Base-by-base conservation (phyloP, 2,113 vertebrate genomes). In the Paedocypris sp. region DNA sequence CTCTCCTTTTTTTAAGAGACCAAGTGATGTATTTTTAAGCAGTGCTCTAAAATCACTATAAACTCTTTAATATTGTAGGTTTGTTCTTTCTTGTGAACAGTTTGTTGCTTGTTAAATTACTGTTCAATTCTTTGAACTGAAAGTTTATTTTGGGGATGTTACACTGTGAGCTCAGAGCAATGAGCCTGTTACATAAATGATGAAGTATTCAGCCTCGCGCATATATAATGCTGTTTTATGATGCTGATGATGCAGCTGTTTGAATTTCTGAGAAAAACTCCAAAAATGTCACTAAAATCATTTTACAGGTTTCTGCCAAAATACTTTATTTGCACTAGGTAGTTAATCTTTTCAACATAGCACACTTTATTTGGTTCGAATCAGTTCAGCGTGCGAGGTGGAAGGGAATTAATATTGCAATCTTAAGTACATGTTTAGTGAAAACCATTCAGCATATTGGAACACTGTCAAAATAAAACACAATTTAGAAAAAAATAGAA, bases 141-240 rank as follows among this genome's bases (percentile, higher is more conserved):
- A 11, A n/a, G 23, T 57, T 29, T 23, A 15, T 18, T 53, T 3
- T 26, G 35, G 28, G 4, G 15, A 31, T 45, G 6, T 32, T 8
- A 9, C 5, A 8, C 9, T 67, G 42, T 18, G 11, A 51, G 45
- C 22, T 22, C 20, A 25, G 46, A 46, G 48, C 49, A 60, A 25
- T 54, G 4, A 52, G 38, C 29, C 31, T 36, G 33, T 66, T 67
- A 54, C 41, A 60, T 62, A 62, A 52, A 66, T 51, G 26, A 52
- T 10, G 20, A 9, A 46, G 33, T 15, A 61, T 28, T n/a, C 19
- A 18, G 25, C 18, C 25, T 31, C 11, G 23, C 56, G 53, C 32
- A 47, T n/a, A n/a, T 60, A 9, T 31, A 45, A 67, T 47, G 26
- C 3, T 6, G 26, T 67, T 47, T 61, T 4, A 42, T 62, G 47